A percentile compares a stretch with the other conserved stretches of the same genome.
Evolutionary conservation across 2,113 vertebrate species (phyloP).

Genomic region (Sphyrna mokarran): DNA sequence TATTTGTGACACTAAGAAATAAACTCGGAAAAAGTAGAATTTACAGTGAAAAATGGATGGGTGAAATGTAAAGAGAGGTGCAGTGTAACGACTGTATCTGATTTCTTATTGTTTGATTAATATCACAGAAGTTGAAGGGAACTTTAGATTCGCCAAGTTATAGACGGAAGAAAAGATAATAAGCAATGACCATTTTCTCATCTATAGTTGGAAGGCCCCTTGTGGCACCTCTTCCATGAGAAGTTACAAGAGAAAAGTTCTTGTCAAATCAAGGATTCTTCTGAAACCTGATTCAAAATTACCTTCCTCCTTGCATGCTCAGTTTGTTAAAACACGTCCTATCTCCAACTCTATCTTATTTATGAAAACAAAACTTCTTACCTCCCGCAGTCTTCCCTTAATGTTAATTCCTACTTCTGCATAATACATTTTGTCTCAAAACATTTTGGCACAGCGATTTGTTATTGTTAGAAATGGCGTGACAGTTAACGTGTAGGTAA

Average conservation of each 20-base stretch:
- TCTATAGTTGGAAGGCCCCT: background rate
- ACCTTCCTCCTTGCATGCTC: background rate
- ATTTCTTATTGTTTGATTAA: background rate
- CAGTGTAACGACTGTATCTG: background rate
- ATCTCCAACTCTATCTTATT: background rate
- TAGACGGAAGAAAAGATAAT: background rate
- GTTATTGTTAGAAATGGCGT: background rate
- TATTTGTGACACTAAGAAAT: too few relatives aligned
- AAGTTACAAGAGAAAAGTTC: background rate
- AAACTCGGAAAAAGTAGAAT: background rate
- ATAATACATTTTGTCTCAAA: background rate
- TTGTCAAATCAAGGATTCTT: conserved; percentile 8
- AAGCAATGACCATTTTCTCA: background rate
- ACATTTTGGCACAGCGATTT: background rate
- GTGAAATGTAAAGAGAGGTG: background rate
- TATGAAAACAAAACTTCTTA: background rate
- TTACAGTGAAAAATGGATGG: background rate
- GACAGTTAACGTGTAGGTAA: background rate
- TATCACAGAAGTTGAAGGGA: background rate
- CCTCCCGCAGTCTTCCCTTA: background rate
- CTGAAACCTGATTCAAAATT: background rate
- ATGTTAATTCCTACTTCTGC: background rate
- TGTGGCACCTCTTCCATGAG: too few relatives aligned
- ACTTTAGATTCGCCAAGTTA: background rate
- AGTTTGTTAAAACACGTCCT: background rate